Evolutionary conservation across 2,113 vertebrate species (phyloP).

Genomic region (Pitta sordida): DNA sequence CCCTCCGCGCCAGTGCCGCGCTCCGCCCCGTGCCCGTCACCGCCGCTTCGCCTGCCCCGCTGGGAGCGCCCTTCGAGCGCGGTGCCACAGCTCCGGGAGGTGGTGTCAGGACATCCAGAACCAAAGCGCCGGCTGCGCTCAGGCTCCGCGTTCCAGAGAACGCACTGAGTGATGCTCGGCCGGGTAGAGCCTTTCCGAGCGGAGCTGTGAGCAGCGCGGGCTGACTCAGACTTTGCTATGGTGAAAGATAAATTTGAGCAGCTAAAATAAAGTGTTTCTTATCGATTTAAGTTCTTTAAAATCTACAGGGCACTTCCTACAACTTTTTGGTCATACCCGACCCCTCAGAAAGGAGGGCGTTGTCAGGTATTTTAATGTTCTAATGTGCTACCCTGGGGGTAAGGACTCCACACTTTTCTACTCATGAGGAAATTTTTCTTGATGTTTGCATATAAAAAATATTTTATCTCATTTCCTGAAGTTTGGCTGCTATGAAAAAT

Average conservation of each 20-base stretch:
- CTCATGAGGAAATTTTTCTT: background rate
- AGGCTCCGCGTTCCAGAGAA: rapidly evolving
- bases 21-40: background rate
- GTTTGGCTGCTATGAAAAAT: background rate
- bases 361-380: background rate
- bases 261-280: background rate
- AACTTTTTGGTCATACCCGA: background rate
- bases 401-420: rapidly evolving
- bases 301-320: background rate
- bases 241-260: background rate
- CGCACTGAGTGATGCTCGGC: rapidly evolving
- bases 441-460: background rate
- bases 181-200: rapidly evolving
- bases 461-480: background rate
- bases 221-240: background rate
- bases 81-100: background rate
- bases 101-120: background rate
- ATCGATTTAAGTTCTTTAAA: background rate
- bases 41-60: background rate
- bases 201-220: no score
- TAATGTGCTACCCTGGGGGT: background rate
- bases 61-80: rapidly evolving
- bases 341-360: background rate
- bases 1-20: background rate
- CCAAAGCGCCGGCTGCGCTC: rapidly evolving